Base-by-base conservation (phyloP, 2,797 vertebrate species). In the Poecilia gillii region DNA sequence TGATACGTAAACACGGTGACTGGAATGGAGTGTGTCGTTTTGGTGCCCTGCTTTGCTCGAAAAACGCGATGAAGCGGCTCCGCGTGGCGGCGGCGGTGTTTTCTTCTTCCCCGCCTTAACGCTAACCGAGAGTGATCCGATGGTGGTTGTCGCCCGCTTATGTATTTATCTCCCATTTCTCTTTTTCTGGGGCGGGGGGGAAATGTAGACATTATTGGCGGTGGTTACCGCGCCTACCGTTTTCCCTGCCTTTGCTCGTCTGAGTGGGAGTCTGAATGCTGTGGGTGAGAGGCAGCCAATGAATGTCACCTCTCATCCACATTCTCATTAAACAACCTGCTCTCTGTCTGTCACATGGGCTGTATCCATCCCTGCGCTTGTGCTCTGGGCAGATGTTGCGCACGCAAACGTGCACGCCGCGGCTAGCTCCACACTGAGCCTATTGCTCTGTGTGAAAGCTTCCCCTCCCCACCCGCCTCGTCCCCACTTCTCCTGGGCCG, bases 251-350 rank as follows among this genome's bases (percentile, higher is more conserved):
- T 53, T 71, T 12, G 79, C 88, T 91, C 49, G n/a, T 88, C 88
- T 88, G 82, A 93, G 89, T 91, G 91, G 88, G 86, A 91, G 89
- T 91, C 87, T 93, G 92, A 92, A 91, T 88, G 89, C 84, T 73
- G 89, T 76, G 82, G 81, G 91, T 92, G 92, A 90, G 90, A 91
- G 87, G 91, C 90, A 94, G 93, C 92, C 93, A 94, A 94, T 95
- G 93, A 95, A 92, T 94, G 94, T 94, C 94, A 95, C 93, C 94
- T 93, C 94, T 93, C 93, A 95, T 95, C 93, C 93, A 93, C 90
- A 92, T 94, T 93, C 94, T 94, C 93, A 95, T 95, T 95, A 94
- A 93, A 93, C 93, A 94, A 91, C 92, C 93, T 93, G 92, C 92
- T 93, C 93, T 90, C 89, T 92, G 91, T 93, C 91, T 93, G 93